phyloP scores from a whole-genome alignment of 1,140 invertebrate genomes.

The Aethina tumida region DNA sequence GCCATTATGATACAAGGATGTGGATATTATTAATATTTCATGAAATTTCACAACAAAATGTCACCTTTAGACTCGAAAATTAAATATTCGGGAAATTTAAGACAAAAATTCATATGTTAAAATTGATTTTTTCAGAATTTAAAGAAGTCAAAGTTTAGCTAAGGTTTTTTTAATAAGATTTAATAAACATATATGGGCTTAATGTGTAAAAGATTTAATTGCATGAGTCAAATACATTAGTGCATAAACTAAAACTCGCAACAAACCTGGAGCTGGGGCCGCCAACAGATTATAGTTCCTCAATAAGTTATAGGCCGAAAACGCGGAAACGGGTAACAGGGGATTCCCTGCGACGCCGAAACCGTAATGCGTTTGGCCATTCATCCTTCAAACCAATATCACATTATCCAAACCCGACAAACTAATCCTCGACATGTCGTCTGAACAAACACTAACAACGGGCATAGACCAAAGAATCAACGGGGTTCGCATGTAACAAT shows the following conservation, averaged over 20 bases:
- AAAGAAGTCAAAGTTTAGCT: not conserved
- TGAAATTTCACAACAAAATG: constrained; percentile 11
- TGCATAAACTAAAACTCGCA: no score
- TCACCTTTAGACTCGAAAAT: not conserved
- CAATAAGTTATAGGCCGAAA: constrained; percentile 31
- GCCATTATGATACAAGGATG: constrained; percentile 8
- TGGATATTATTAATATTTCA: constrained; percentile 8
- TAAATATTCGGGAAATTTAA: not conserved
- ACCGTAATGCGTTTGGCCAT: constrained; percentile 13
- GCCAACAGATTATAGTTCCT: constrained; percentile 32
- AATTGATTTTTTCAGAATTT: not conserved
- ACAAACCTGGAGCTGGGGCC: constrained; percentile 23
- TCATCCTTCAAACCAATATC: constrained; percentile 8
- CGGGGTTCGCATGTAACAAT: constrained; percentile 23
- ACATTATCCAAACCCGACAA: not conserved
- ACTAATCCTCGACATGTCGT: not conserved
- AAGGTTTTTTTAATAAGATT: not conserved
- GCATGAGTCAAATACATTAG: constrained; percentile 7
- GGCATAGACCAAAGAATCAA: no score
- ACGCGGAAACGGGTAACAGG: constrained; percentile 24
- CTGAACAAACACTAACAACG: constrained; percentile 20
- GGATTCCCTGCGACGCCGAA: constrained; percentile 12
- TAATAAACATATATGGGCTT: not conserved
- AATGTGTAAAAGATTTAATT: not conserved
- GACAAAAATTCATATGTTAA: constrained; percentile 1